Percentiles rank a stretch among this genome's conserved stretches.
Conservation (phyloP, 2,797 vertebrate species). For the Synanceia verrucosa region DNA sequence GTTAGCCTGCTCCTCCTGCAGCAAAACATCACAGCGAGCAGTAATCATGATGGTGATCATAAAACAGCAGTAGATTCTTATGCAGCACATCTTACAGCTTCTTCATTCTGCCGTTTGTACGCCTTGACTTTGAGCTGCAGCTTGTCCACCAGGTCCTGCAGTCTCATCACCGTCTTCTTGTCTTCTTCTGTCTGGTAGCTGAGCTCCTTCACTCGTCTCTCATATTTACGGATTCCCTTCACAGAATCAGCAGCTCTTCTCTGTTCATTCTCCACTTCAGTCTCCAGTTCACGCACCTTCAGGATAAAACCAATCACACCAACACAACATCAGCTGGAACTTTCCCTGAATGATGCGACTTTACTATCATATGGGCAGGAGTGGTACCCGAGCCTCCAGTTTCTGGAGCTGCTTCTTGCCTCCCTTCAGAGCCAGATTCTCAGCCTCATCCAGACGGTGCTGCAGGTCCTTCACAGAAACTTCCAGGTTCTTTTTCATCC, state of each 20-base stretch:
- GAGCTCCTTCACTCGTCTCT: conserved; percentile 59
- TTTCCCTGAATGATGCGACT: rapidly evolving
- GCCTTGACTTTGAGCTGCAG: conserved; percentile 88
- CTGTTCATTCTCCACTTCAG: conserved; percentile 82
- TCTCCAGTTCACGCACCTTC: conserved; percentile 84
- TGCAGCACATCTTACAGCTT: conserved; percentile 80
- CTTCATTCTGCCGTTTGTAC: conserved; percentile 88
- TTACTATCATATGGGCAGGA: background rate
- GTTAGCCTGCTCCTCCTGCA: conserved; percentile 47
- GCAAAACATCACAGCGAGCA: conserved; percentile 15
- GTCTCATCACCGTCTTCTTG: conserved; percentile 85
- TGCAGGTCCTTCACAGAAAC: conserved; percentile 61
- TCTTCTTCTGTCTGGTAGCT: conserved; percentile 84
- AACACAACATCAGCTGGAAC: background rate
- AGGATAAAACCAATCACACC: background rate
- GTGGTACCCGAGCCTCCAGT: conserved; percentile 54
- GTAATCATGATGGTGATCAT: background rate
- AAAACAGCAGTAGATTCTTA: background rate
- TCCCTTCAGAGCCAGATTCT: conserved; percentile 62
- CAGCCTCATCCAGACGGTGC: conserved; percentile 59
- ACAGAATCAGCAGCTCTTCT: conserved; percentile 77
- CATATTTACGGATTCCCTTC: conserved; percentile 59
- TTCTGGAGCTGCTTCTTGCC: conserved; percentile 71
- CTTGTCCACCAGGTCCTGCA: conserved; percentile 89
- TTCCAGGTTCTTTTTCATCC: conserved; percentile 88